Base-by-base conservation (phyloP, 1,140 invertebrate species). In the Agraylea sexmaculata region DNA sequence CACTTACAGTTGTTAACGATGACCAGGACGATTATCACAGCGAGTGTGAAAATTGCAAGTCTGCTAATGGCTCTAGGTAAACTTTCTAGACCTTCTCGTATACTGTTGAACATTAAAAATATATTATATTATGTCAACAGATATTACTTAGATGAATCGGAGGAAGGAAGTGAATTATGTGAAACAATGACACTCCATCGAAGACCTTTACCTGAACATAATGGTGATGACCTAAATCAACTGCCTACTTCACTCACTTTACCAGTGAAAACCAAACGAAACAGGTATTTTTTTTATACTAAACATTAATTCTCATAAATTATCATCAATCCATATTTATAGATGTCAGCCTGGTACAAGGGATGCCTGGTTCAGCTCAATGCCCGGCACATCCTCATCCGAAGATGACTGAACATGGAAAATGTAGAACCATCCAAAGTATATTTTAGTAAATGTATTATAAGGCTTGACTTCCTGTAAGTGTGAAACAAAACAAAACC, bases 1-100 rank as follows among this genome's bases (percentile, higher is more conserved):
- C 44, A 6, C 36, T 46, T 28, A 33, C 36, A 15, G 51, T 62
- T 38, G 54, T 63, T 23, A 68, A 67, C 33, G 60, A 59, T 16
- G 67, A 77, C 32, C 68, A 71, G 13, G 78, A 83, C 51, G 80
- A 83, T 58, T 83, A 82, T 53, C 68, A 81, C 28, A 83, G 77
- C 56, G 82, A 86, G 57, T 86, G 82, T 58, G 81, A 84, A 58
- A 86, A 86, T 62, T 86, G 82, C 60, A 83, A 84, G 57, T 77
- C 74, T 35, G 74, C 74, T 11, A 75, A 71, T 42, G 76, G 76
- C 41, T 75, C 77, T 40, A 58, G 60, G 64, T 62, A 53, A 36
- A 18, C 18, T 42, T 16, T 13, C 13, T 10, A 11, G 10, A 36
- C 7, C n/a, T 25, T 12, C n/a, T 7, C 7, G 12, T 25, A 25